Evolutionary conservation across 92 coral and sea anemone species (phyloP), one percentile per base, ranked within the genome.

Genomic region (Micromussa lordhowensis): DNA sequence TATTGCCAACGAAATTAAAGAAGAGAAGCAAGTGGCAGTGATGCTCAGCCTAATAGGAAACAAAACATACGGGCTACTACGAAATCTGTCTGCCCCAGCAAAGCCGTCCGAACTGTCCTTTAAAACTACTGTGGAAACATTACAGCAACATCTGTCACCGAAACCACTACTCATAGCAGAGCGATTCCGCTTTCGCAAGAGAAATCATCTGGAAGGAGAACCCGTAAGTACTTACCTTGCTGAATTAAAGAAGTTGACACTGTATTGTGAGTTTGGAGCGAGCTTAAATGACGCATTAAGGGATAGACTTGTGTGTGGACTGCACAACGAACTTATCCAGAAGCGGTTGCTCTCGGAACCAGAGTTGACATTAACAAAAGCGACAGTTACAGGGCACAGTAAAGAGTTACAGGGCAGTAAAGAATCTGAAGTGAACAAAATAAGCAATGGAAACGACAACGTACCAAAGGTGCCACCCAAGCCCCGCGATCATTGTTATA

Each of bases 151-250:
- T n/a, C n/a, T n/a, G n/a, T n/a, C n/a, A n/a, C n/a, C n/a, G n/a
- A n/a, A n/a, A n/a, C n/a, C n/a, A n/a, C n/a, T n/a, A n/a, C n/a
- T n/a, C n/a, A n/a, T n/a, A n/a, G n/a, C 93, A 73, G 93, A 93
- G 79, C 70, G 95, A 40, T 93, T 90, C 79, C 85, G 92, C 31
- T 90, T 93, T 75, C 88, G 90, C 66, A 83, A 75, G 81, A 36
- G 93, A 35, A 80, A 90, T 55, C 93, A 93, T 80, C 87, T 61
- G 22, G 86, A 76, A 86, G 90, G 93, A 69, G 95, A 93, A 88
- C 83, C 85, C 80, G 82, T 90, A 55, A 82, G 88, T 86, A 49
- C 76, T 55, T 93, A 90, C 75, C 51, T 82, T 22, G 93, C 93
- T 68, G 82, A 87, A 81, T 77, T 93, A 66, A 82, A 83, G 92